These are phyloP conservation scores for Patiria pectinifera DNA, from an alignment of 53 echinoderm and acorn worm species.

Conservation along the genomic window DNA sequence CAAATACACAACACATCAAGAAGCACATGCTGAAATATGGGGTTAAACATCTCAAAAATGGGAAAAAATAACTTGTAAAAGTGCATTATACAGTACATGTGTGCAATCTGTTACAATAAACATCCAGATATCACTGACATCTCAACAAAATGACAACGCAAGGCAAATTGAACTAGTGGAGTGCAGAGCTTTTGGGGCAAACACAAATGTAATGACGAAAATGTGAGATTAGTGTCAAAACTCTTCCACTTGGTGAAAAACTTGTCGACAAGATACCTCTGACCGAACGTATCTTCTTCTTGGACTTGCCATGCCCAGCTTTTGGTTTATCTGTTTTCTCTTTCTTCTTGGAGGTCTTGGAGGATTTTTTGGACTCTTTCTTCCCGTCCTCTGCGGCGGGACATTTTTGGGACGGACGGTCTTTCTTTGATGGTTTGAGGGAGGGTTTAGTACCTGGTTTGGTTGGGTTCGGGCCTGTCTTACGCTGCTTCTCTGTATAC, in stretches of 20 bases:
- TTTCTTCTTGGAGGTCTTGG: neutral
- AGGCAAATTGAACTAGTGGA: neutral
- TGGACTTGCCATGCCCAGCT: neutral
- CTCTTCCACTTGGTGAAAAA: neutral
- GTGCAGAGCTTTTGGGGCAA: neutral
- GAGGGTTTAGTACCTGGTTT: slow-evolving; percentile 24
- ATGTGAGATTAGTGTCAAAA: neutral
- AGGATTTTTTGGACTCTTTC: neutral
- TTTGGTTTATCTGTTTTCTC: neutral
- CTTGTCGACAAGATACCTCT: slow-evolving; percentile 19
- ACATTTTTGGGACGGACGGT: slow-evolving; percentile 2
- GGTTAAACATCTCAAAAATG: neutral
- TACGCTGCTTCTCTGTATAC: slow-evolving; percentile 32
- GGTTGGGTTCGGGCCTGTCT: neutral
- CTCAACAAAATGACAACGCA: neutral
- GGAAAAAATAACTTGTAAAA: neutral
- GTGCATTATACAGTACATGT: too few species aligned
- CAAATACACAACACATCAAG: neutral
- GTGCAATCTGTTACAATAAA: too few species aligned
- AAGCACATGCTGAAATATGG: neutral
- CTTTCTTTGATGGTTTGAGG: slow-evolving; percentile 13
- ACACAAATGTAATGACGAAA: neutral
- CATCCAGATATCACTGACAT: neutral
- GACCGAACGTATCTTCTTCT: neutral
- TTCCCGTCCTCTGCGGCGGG: neutral